Evolutionary conservation across 2,888 invertebrate genomes (phyloP), one percentile per base, ranked within the genome.

Genomic region (Mimumesa dahlbomi): DNA sequence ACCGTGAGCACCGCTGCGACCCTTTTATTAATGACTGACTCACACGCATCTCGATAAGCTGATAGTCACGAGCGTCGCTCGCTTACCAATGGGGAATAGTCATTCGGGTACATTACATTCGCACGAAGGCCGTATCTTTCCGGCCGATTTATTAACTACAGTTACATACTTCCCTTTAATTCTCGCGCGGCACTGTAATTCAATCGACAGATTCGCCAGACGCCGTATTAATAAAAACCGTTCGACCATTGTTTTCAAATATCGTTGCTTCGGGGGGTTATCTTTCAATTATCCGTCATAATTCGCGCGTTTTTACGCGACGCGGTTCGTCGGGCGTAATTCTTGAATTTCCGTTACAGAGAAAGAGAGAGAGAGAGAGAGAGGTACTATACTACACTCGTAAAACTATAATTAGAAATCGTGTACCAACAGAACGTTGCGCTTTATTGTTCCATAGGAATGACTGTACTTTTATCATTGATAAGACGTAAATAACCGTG

Each of bases 1-100:
- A 68, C 67, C 68, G 59, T 59, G 2, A 18, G 46, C 59, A 64
- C 50, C 69, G 65, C 64, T 59, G 48, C 66, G 74, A 76, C 76
- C 79, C 76, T 75, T 79, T 80, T 80, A 80, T 83, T 85, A 87
- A 87, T 86, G 84, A 87, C 83, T 79, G 79, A 79, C 77, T 81
- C 84, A 79, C 86, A 87, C 85, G 85, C 84, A 79, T 77, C 65
- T 59, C 75, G 77, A 80, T 80, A 80, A 73, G 75, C 75, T 40
- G 73, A 71, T 63, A 77, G 78, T 73, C 75, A 73, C 69, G 75
- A 70, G 49, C 19, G 43, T 52, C 52, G 34, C 50, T 64, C 48
- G 38, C 40, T 25, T 22, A 22, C n/a, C 42, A 56, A 43, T 49
- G 29, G 56, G 29, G 18, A 62, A 45, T 63, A 57, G 63, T 63